Evolutionary conservation across 2,797 vertebrate genomes (phyloP), one percentile per base, ranked within the genome.

Genomic region (Neoniphon sammara): DNA sequence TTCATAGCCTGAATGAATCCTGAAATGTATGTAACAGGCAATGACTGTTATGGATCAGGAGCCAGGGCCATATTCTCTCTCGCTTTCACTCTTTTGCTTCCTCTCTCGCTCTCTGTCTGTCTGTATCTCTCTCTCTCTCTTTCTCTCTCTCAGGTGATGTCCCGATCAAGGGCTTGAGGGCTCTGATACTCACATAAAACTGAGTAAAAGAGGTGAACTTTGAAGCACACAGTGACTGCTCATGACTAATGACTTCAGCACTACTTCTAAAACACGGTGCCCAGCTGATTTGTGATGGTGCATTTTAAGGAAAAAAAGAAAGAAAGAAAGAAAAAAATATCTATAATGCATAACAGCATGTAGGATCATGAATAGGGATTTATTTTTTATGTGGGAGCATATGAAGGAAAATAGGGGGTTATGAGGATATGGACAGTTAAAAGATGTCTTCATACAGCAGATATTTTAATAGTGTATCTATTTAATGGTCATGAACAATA

Each of bases 1-100:
- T 99, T 98, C 97, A 97, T 96, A 98, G 97, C 96, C 95, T 93
- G 96, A 99, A 99, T 99, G 97, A 97, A 98, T 98, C 97, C 96
- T 98, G 97, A 99, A 97, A 99, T 98, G 97, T 98, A 98, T 98
- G 97, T 98, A 98, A 98, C 97, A 97, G 96, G 95, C 97, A 98
- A 97, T 99, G 98, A 98, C 97, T 98, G 97, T 96, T 98, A 98
- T 97, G 96, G 98, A 98, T 99, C 98, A 97, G 96, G 92, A 96
- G 95, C 95, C 96, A 96, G 95, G 96, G 96, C 97, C 95, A 95
- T 89, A 88, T 89, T 88, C 87, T 80, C 73, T 49, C 87, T 89
- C 83, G 78, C 31, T n/a, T 9, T 52, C 15, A 47, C 39, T 49
- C 52, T 56, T 23, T 72, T 59, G 56, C 34, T 31, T 34, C 55